Percentiles rank a stretch among this genome's conserved stretches.
Conservation (phyloP, 2,113 vertebrate genomes). For the Coptodon rendalli region DNA sequence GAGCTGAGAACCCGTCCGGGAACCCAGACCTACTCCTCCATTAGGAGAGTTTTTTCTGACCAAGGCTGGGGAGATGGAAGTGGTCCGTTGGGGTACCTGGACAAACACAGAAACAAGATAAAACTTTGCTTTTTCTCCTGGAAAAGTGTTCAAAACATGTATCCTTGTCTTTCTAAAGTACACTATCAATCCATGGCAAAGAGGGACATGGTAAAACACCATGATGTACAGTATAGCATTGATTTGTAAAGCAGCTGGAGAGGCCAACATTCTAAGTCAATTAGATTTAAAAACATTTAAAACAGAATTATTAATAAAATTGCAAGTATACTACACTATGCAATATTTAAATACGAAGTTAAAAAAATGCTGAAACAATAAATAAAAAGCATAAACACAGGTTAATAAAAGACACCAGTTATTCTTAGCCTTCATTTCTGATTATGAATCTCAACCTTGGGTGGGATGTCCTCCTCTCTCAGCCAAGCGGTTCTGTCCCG, state of each 20-base stretch:
- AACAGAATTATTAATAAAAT: not conserved
- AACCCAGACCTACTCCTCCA: conserved; percentile 68
- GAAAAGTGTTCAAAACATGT: not conserved
- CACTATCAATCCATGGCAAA: not conserved
- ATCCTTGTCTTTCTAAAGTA: accelerated
- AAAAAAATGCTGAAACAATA: not conserved
- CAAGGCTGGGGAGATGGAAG: conserved; percentile 93
- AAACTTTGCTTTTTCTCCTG: not conserved
- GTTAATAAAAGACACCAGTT: not conserved
- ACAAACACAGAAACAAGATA: not conserved
- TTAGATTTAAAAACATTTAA: not conserved
- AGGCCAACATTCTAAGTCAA: not conserved
- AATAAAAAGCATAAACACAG: not conserved
- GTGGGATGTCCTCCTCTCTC: conserved; percentile 60
- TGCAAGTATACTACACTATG: not conserved
- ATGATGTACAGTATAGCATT: not conserved
- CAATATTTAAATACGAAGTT: not conserved
- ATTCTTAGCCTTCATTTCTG: not conserved
- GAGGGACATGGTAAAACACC: accelerated
- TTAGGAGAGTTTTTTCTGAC: conserved; percentile 91
- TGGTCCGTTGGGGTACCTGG: conserved; percentile 91
- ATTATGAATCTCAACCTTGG: conserved; percentile 35
- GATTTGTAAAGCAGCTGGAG: not conserved
- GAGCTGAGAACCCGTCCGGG: conserved; percentile 81
- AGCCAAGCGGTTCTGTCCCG: conserved; percentile 56